A percentile compares a stretch with the other conserved stretches of the same genome.
Evolutionary conservation across 2,888 invertebrate genomes (phyloP).

Genomic region (Tillus elongatus): DNA sequence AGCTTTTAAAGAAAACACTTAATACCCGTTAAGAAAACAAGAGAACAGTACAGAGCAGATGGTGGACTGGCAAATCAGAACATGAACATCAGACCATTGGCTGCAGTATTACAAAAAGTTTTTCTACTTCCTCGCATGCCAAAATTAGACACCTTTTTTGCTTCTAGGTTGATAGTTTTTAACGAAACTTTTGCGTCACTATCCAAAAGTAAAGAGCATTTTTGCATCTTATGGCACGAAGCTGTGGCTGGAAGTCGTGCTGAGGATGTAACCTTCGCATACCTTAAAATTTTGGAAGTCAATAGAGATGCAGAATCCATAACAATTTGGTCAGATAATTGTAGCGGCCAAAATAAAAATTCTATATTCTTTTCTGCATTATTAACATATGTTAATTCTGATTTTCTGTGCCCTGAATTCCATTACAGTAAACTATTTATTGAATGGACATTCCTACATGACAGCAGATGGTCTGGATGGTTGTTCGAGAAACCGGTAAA

Average conservation of each 20-base stretch:
- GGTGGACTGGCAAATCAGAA: too few species aligned
- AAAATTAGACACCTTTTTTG: constrained; percentile 2
- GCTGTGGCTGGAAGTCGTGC: constrained; percentile 5
- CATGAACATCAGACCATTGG: too few species aligned
- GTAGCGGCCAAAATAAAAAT: constrained; percentile 6
- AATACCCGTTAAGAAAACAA: too few species aligned
- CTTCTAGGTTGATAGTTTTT: constrained; percentile 2
- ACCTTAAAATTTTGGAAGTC: neutral
- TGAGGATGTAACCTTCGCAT: constrained; percentile 4
- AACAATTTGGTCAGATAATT: constrained; percentile 4
- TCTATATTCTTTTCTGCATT: constrained; percentile 3
- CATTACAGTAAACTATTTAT: constrained; percentile 6
- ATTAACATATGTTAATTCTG: constrained; percentile 3
- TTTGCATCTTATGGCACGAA: constrained; percentile 5
- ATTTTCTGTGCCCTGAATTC: constrained; percentile 1
- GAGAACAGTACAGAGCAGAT: too few species aligned
- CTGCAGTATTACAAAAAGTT: too few species aligned
- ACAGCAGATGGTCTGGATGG: neutral
- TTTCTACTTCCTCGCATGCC: too few species aligned
- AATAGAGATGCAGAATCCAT: constrained; percentile 4
- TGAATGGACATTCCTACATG: constrained; percentile 6
- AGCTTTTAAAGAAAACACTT: too few species aligned
- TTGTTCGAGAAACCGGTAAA: constrained; percentile 3
- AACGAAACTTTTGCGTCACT: constrained; percentile 7
- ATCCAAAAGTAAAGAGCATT: neutral